Conservation (phyloP, 2,113 vertebrate genomes). For the Anolis sagrei region DNA sequence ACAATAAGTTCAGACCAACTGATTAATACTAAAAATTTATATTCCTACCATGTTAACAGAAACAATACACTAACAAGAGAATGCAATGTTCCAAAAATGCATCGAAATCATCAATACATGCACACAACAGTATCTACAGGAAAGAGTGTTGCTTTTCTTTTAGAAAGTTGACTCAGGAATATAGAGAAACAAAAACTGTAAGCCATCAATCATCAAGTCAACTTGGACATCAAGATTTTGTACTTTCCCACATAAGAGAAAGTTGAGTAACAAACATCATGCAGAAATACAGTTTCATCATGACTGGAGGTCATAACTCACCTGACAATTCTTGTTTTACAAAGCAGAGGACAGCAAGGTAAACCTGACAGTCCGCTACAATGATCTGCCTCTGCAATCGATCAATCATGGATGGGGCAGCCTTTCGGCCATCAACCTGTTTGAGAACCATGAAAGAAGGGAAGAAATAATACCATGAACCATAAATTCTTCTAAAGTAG, state of each 20-base stretch:
- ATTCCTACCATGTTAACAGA: not conserved
- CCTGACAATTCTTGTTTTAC: constrained; percentile 98
- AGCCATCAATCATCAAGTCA: constrained; percentile 45
- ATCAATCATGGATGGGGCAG: constrained; percentile 86
- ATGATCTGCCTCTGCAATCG: constrained; percentile 97
- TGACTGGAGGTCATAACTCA: constrained; percentile 61
- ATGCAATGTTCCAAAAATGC: not conserved
- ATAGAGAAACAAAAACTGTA: not conserved
- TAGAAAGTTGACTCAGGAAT: constrained; percentile 17
- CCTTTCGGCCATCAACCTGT: constrained; percentile 92
- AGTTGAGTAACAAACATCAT: not conserved
- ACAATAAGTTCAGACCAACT: not conserved
- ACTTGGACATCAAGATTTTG: constrained; percentile 24
- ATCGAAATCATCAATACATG: not conserved
- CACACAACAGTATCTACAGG: constrained; percentile 27
- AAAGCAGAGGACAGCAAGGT: constrained; percentile 95
- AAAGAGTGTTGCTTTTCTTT: not conserved
- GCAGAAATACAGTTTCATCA: not conserved
- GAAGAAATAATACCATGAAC: not conserved
- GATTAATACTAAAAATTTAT: constrained; percentile 7
- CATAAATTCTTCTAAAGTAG: not conserved
- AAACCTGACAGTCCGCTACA: constrained; percentile 97
- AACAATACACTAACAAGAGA: not conserved
- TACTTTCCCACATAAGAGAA: not conserved
- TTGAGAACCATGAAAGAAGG: constrained; percentile 41